These are phyloP conservation scores for Nomada goodeniana DNA, from an alignment of 2,888 invertebrate species.

Conservation along the genomic window DNA sequence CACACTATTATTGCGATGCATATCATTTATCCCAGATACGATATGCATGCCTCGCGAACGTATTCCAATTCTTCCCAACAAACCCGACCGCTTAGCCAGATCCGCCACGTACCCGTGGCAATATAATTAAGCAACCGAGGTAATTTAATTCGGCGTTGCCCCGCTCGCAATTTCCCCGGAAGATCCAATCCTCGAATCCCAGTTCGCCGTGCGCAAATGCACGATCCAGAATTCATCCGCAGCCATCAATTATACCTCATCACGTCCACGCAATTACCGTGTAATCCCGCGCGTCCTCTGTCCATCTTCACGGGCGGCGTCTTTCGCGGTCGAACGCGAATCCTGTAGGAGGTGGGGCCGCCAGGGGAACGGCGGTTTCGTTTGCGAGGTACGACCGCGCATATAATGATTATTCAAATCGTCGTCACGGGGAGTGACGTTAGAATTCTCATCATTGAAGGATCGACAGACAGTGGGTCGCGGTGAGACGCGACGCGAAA, in stretches of 20 bases:
- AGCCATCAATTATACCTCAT: conserved; percentile 36
- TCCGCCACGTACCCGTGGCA: too few species aligned
- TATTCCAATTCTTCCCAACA: too few species aligned
- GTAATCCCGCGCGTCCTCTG: conserved; percentile 27
- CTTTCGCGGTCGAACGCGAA: conserved; percentile 4
- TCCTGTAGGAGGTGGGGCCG: conserved; percentile 15
- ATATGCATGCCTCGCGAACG: too few species aligned
- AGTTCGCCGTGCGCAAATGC: not conserved
- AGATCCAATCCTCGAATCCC: not conserved
- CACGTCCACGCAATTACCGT: conserved; percentile 34
- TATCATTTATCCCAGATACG: too few species aligned
- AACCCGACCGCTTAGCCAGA: too few species aligned
- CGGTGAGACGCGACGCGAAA: conserved; percentile 4
- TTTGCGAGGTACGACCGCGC: conserved; percentile 81
- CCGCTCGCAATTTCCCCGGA: not conserved
- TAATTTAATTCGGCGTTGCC: not conserved
- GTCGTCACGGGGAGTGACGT: conserved; percentile 70
- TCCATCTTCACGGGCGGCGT: conserved; percentile 2
- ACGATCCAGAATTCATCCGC: conserved; percentile 3
- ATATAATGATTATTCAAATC: conserved; percentile 84
- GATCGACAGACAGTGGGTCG: conserved; percentile 38
- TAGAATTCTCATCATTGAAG: conserved; percentile 50
- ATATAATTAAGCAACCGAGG: not conserved
- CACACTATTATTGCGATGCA: too few species aligned
- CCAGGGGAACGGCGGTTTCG: conserved; percentile 75